phyloP scores from a whole-genome alignment of 2,888 invertebrate genomes.

The Acronicta leporina region DNA sequence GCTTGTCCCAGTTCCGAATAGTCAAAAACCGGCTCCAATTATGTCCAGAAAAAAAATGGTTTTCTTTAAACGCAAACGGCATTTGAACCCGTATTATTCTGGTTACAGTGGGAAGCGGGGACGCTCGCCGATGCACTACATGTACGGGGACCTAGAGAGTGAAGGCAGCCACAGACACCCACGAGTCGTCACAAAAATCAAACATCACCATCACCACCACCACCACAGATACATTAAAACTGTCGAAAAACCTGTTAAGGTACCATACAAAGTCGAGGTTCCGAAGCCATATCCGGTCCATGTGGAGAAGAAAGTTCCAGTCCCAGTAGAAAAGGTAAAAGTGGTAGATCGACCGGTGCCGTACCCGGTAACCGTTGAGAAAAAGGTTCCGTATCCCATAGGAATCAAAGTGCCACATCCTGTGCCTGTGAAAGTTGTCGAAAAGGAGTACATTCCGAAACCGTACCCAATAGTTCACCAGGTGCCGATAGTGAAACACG shows the following conservation, averaged over 20 bases:
- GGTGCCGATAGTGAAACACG: conserved; percentile 78
- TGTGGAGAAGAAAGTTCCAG: conserved; percentile 81
- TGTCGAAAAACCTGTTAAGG: conserved; percentile 87
- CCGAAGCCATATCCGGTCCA: conserved; percentile 87
- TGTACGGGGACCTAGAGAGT: conserved; percentile 68
- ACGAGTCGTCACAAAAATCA: conserved; percentile 79
- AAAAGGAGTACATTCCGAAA: conserved; percentile 84
- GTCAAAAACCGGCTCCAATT: conserved; percentile 57
- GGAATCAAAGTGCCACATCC: conserved; percentile 83
- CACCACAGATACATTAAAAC: conserved; percentile 91
- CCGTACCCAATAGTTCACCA: conserved; percentile 84
- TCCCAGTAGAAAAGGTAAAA: conserved; percentile 76
- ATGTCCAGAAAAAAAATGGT: conserved; percentile 73
- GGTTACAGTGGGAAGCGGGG: conserved; percentile 73
- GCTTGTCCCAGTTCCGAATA: conserved; percentile 69
- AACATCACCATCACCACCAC: conserved; percentile 91
- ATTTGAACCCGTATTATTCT: conserved; percentile 72
- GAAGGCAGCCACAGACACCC: conserved; percentile 70
- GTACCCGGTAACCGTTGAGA: conserved; percentile 82
- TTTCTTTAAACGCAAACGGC: conserved; percentile 72
- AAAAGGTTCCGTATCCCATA: conserved; percentile 83
- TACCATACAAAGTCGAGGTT: conserved; percentile 87
- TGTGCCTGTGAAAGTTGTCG: conserved; percentile 85
- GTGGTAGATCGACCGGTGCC: conserved; percentile 77
- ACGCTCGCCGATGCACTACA: conserved; percentile 62